These are phyloP conservation scores for Pandemis cinnamomeana DNA, from an alignment of 2,888 invertebrate species.

Conservation along the genomic window DNA sequence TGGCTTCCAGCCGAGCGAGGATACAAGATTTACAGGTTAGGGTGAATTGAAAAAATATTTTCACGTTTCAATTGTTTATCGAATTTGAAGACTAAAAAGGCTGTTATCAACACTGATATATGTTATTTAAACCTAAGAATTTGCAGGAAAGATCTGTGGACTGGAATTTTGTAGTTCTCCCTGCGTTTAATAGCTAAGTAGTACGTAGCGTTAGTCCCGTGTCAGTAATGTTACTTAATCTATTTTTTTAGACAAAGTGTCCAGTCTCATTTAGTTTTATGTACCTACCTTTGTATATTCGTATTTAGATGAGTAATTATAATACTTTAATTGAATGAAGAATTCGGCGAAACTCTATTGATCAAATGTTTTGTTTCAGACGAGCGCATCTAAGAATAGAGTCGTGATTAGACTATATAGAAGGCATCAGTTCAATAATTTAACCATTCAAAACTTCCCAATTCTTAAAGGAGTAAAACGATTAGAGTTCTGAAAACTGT, in stretches of 20 bases:
- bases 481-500: not conserved
- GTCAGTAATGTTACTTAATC: too few relatives aligned
- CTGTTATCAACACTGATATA: too few relatives aligned
- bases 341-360: not conserved
- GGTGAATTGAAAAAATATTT: conserved; percentile 33
- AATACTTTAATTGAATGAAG: too few relatives aligned
- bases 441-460: not conserved
- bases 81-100: conserved; percentile 14
- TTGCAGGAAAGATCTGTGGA: too few relatives aligned
- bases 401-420: not conserved
- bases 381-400: not conserved
- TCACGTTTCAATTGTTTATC: conserved; percentile 20
- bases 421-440: not conserved
- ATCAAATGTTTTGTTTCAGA: not conserved
- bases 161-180: too few relatives aligned
- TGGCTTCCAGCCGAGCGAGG: conserved; percentile 27
- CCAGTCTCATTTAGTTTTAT: too few relatives aligned
- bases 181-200: too few relatives aligned
- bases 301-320: too few relatives aligned
- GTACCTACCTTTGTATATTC: too few relatives aligned
- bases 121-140: not conserved
- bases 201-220: too few relatives aligned
- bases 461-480: not conserved
- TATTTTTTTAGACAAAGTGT: too few relatives aligned
- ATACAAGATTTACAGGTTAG: conserved; percentile 18